Evolutionary conservation across 2,113 vertebrate species (phyloP).

Genomic region (Sapajus apella): DNA sequence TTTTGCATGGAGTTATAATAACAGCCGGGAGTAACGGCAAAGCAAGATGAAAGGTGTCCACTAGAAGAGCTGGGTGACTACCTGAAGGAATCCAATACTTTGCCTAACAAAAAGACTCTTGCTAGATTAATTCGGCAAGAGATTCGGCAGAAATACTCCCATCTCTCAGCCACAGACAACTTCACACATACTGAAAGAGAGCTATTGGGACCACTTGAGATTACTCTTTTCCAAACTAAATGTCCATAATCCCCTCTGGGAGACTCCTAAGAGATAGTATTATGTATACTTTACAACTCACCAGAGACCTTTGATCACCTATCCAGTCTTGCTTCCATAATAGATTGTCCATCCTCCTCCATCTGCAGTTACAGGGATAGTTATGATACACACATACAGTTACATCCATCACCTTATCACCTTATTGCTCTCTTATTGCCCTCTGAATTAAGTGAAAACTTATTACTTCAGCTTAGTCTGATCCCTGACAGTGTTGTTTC

Average conservation of each 20-base stretch:
- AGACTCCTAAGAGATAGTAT: background rate
- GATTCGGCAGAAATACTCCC: background rate
- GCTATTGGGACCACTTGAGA: background rate
- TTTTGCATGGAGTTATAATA: background rate
- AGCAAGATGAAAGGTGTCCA: background rate
- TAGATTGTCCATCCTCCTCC: background rate
- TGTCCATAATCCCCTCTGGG: background rate
- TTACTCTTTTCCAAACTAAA: background rate
- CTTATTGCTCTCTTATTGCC: background rate
- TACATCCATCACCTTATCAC: rapidly evolving
- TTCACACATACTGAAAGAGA: background rate
- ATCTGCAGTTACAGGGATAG: background rate
- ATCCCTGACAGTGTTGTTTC: no score
- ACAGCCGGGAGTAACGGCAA: background rate
- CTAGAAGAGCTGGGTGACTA: background rate
- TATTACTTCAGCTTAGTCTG: background rate
- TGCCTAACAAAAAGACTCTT: background rate
- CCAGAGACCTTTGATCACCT: background rate
- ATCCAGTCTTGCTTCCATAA: background rate
- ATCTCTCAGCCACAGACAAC: background rate
- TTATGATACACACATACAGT: background rate
- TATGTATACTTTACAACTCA: background rate
- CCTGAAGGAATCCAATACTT: background rate
- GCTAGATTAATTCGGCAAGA: background rate
- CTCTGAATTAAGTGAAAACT: background rate